Evolutionary conservation across 2,888 invertebrate genomes (phyloP).

Genomic region (Pseudococcus viburni): DNA sequence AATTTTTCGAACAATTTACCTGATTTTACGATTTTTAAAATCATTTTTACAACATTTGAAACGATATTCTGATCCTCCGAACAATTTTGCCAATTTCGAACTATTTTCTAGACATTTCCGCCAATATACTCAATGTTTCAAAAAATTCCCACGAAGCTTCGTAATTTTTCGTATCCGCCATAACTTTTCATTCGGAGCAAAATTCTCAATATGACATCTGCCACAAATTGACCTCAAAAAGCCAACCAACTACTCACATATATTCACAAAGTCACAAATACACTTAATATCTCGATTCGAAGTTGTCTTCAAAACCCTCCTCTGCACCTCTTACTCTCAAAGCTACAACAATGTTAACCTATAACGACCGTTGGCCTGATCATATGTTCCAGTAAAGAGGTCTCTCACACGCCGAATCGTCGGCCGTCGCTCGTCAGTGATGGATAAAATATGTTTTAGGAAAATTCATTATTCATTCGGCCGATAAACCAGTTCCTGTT

Average conservation of each 20-base stretch:
- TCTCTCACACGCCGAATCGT: background rate
- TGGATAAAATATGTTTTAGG: background rate
- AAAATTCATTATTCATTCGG: background rate
- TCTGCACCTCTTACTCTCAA: background rate
- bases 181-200: too few relatives aligned
- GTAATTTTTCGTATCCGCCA: too few relatives aligned
- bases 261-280: too few relatives aligned
- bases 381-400: background rate
- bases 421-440: background rate
- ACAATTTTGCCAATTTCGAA: too few relatives aligned
- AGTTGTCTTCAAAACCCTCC: background rate
- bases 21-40: too few relatives aligned
- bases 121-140: too few relatives aligned
- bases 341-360: background rate
- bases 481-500: constrained; percentile 4
- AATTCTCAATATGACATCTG: too few relatives aligned
- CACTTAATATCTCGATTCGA: background rate
- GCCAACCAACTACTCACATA: background rate
- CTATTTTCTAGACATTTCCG: too few relatives aligned
- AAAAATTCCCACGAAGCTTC: too few relatives aligned
- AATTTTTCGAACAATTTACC: too few relatives aligned
- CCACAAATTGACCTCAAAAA: background rate
- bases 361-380: background rate
- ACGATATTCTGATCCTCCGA: too few relatives aligned
- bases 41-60: too few relatives aligned